Evolutionary conservation across 30 jellyfish, hydroid and myxozoan species (phyloP).

Genomic region (Chrysaora quinquecirrha): DNA sequence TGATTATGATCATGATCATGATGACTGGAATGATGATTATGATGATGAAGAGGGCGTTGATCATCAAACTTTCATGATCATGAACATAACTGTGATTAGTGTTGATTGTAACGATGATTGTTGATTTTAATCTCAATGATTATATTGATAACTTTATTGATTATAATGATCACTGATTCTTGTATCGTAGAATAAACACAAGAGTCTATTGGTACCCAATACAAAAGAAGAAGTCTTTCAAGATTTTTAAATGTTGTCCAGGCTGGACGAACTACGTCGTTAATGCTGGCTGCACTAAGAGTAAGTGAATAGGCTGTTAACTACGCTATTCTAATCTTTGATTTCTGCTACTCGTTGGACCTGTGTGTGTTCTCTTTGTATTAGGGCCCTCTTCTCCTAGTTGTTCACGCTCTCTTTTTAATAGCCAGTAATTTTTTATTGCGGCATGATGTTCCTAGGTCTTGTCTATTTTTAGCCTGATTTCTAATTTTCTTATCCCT

Average conservation of each 20-base stretch:
- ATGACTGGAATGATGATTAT: too few relatives aligned
- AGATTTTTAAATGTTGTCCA: slow-evolving; percentile 69
- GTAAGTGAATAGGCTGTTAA: slow-evolving; percentile 22
- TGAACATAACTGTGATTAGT: too few relatives aligned
- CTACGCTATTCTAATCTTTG: background rate
- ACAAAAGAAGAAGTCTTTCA: slow-evolving; percentile 32
- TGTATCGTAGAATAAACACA: slow-evolving; percentile 47
- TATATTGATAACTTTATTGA: too few relatives aligned
- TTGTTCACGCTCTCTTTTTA: background rate
- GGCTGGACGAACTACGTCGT: slow-evolving; percentile 70
- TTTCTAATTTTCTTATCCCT: too few relatives aligned
- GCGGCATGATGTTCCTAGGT: background rate
- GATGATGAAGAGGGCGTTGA: too few relatives aligned
- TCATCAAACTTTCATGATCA: too few relatives aligned
- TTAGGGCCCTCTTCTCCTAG: background rate
- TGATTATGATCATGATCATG: too few relatives aligned
- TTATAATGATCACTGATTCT: background rate
- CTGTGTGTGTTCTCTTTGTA: background rate
- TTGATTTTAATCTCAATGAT: too few relatives aligned
- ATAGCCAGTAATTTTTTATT: background rate
- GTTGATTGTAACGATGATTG: too few relatives aligned
- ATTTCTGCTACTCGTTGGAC: background rate
- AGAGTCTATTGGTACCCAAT: slow-evolving; percentile 75
- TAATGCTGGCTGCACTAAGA: slow-evolving; percentile 62
- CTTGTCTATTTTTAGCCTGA: too few relatives aligned